Percentiles rank a stretch among this genome's conserved stretches.
phyloP scores from a whole-genome alignment of 2,113 vertebrate genomes.

The Formicarius rufipectus region DNA sequence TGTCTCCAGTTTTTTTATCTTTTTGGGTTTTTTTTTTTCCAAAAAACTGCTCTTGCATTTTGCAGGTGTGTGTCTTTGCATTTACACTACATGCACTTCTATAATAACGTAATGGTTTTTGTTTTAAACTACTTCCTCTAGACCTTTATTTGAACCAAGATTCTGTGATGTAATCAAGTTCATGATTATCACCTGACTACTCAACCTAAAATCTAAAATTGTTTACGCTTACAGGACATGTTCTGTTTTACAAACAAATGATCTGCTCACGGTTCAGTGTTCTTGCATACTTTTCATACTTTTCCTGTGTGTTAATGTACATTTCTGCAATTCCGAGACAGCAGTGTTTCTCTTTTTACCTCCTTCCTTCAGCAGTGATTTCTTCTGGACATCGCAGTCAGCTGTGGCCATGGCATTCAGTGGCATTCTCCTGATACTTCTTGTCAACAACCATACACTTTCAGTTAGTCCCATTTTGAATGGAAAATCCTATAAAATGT shows the following conservation, averaged over 20 bases:
- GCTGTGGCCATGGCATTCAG: background rate
- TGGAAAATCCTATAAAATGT: slow-evolving; percentile 10
- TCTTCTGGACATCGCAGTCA: background rate
- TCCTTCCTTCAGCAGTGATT: background rate
- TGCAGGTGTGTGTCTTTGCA: background rate
- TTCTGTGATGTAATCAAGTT: background rate
- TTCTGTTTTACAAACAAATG: background rate
- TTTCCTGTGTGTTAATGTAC: background rate
- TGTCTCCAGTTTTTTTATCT: background rate
- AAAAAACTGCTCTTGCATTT: background rate
- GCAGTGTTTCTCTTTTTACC: background rate
- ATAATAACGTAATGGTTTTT: background rate
- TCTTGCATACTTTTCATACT: background rate
- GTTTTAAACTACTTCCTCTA: background rate
- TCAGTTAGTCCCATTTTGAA: slow-evolving; percentile 24
- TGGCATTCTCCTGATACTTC: background rate
- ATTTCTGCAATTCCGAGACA: background rate
- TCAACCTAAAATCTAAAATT: background rate
- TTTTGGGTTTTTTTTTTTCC: background rate
- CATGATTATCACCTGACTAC: background rate
- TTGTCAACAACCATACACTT: background rate
- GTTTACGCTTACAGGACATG: background rate
- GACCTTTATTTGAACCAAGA: background rate
- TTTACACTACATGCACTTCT: background rate
- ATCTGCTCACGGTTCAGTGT: background rate